These are phyloP conservation scores for Neoniphon sammara DNA, from an alignment of 2,797 vertebrate genomes.

Conservation along the genomic window DNA sequence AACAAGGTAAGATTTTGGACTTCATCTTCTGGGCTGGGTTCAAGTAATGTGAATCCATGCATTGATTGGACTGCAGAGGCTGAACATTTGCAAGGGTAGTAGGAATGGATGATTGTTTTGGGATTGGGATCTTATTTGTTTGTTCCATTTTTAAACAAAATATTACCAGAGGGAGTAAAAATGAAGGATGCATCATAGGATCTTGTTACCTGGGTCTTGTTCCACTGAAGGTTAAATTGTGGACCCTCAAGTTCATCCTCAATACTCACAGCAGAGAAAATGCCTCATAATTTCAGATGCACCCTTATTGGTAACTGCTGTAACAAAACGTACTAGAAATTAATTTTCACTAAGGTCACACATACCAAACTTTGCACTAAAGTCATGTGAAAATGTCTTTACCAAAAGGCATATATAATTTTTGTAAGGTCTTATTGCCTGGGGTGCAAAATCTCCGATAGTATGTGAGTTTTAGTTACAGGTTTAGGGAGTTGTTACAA, in stretches of 20 bases:
- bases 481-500: no score
- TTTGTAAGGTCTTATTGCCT: no score
- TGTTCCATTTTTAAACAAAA: not conserved
- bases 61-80: not conserved
- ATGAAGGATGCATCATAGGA: not conserved
- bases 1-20: slow-evolving; percentile 85
- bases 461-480: no score
- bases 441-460: no score
- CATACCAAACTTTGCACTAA: no score
- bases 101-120: not conserved
- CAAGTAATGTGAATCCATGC: not conserved
- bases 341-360: no score
- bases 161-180: not conserved
- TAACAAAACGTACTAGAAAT: no score
- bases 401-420: no score
- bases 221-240: not conserved
- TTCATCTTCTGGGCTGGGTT: not conserved
- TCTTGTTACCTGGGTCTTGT: not conserved
- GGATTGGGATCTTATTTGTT: not conserved
- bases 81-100: not conserved
- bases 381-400: no score
- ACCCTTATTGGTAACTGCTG: no score
- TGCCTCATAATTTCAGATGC: no score
- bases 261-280: not conserved
- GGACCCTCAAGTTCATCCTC: not conserved